Evolutionary conservation across 1,140 invertebrate genomes (phyloP).

Genomic region (Adoxophyes honmai): DNA sequence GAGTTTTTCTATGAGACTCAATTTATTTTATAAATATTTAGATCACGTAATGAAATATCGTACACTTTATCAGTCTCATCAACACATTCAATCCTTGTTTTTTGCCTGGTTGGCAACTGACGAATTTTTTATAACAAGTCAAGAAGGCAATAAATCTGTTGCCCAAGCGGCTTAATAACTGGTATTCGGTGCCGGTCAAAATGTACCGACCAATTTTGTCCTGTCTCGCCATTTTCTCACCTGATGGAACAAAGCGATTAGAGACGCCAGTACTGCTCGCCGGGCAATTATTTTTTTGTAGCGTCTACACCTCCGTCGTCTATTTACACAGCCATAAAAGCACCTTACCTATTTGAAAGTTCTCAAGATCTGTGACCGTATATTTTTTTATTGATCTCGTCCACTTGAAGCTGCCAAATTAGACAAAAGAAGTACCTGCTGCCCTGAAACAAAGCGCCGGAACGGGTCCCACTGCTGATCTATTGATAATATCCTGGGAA

Average conservation of each 20-base stretch:
- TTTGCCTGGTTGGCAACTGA: too few species aligned
- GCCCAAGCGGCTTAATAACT: conserved; percentile 1
- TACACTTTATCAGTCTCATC: too few species aligned
- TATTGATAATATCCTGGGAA: conserved; percentile 38
- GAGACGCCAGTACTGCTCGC: conserved; percentile 18
- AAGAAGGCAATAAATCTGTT: conserved; percentile 6
- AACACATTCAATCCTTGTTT: too few species aligned
- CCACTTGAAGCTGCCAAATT: conserved; percentile 34
- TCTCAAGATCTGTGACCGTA: conserved; percentile 34
- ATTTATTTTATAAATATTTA: too few species aligned
- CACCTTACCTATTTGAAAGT: conserved; percentile 39
- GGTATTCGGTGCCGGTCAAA: neutral
- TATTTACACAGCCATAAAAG: conserved; percentile 46
- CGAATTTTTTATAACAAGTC: neutral
- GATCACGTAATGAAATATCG: too few species aligned
- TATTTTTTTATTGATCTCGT: conserved; percentile 29
- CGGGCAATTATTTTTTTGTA: conserved; percentile 33
- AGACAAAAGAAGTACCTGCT: conserved; percentile 61
- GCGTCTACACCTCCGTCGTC: conserved; percentile 29
- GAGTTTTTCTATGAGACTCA: too few species aligned
- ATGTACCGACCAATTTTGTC: neutral
- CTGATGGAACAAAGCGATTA: conserved; percentile 43
- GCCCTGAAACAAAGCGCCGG: conserved; percentile 55
- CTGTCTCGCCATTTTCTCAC: conserved; percentile 24
- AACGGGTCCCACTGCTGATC: conserved; percentile 55